A percentile compares a stretch with the other conserved stretches of the same genome.
Conservation (phyloP, 2,888 invertebrate species). For the Erpobdella octoculata region DNA sequence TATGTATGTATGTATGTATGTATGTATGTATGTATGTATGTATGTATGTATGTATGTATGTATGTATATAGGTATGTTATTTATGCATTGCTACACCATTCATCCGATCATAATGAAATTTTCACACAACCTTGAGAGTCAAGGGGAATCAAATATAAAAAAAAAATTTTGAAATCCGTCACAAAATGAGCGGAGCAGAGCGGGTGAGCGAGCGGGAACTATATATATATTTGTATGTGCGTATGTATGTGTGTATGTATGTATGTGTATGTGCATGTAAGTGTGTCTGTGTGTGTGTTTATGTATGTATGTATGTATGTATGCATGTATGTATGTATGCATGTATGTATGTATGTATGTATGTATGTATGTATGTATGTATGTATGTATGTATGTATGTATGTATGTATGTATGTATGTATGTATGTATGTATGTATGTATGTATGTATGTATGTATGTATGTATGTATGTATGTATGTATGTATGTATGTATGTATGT, state of each 20-base stretch:
- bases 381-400: conserved; percentile 17
- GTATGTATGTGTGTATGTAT: conserved; percentile 20
- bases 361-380: conserved; percentile 29
- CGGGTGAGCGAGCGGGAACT: too few relatives aligned
- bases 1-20: not conserved
- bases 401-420: conserved; percentile 12
- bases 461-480: conserved; percentile 1
- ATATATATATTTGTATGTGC: too few relatives aligned
- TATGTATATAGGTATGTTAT: not conserved
- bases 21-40: not conserved
- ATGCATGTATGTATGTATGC: not conserved
- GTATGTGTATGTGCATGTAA: conserved; percentile 23
- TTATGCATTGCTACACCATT: too few relatives aligned
- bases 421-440: conserved; percentile 11
- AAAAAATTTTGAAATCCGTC: too few relatives aligned
- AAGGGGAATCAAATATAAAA: too few relatives aligned
- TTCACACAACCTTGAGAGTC: too few relatives aligned
- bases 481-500: conserved; percentile 1
- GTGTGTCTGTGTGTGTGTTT: too few relatives aligned
- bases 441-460: conserved; percentile 1
- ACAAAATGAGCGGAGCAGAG: too few relatives aligned
- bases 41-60: not conserved
- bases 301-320: too few relatives aligned
- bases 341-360: not conserved
- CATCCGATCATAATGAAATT: too few relatives aligned